phyloP scores from a whole-genome alignment of 1,140 invertebrate genomes.

The Penaeus chinensis region DNA sequence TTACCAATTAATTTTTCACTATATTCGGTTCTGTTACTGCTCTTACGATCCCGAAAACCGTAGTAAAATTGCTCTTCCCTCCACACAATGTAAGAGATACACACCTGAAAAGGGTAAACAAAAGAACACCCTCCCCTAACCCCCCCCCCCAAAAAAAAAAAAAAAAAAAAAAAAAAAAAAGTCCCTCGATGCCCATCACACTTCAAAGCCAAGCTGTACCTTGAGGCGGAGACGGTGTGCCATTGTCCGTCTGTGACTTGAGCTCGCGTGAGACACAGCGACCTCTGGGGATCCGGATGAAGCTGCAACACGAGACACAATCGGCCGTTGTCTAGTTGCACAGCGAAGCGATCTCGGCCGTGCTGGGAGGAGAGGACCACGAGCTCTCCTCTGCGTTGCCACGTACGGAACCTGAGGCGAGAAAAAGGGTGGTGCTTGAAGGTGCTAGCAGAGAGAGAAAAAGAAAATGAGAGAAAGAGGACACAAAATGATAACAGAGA shows the following conservation, averaged over 20 bases:
- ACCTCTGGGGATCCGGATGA: conserved; percentile 8
- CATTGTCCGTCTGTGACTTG: conserved; percentile 31
- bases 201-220: background rate
- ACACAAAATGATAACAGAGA: conserved; percentile 8
- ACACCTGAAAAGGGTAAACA: too few relatives aligned
- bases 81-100: too few relatives aligned
- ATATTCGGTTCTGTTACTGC: too few relatives aligned
- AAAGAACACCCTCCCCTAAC: too few relatives aligned
- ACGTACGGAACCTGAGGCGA: conserved; percentile 21
- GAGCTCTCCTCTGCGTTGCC: conserved; percentile 29
- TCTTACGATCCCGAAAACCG: too few relatives aligned
- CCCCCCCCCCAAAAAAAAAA: too few relatives aligned
- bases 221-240: conserved; percentile 22
- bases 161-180: too few relatives aligned
- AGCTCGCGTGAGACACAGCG: conserved; percentile 23
- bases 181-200: too few relatives aligned
- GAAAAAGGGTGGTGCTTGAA: background rate
- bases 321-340: conserved; percentile 34
- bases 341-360: conserved; percentile 18
- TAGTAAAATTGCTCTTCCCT: too few relatives aligned
- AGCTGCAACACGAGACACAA: conserved; percentile 29
- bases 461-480: conserved; percentile 22
- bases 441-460: background rate
- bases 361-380: conserved; percentile 41
- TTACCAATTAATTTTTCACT: too few relatives aligned